These are phyloP conservation scores for Microcebus lehilahytsara DNA, from an alignment of 2,113 vertebrate genomes.

Conservation along the genomic window DNA sequence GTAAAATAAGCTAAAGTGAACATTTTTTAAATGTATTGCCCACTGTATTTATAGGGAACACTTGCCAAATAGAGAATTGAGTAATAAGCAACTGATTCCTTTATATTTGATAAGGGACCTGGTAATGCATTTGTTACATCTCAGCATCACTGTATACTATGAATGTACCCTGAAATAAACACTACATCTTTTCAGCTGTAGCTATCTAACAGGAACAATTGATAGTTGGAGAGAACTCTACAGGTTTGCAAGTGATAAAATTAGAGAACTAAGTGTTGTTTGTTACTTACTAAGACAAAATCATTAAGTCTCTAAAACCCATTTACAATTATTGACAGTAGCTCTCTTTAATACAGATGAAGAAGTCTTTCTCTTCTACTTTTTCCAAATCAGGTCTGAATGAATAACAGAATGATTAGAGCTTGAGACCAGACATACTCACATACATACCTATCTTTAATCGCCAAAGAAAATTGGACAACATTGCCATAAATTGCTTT, in stretches of 20 bases:
- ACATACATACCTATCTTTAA: neutral
- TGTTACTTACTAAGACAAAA: conserved; percentile 34
- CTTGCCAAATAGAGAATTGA: neutral
- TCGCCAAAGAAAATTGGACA: conserved; percentile 42
- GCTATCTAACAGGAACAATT: neutral
- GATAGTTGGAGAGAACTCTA: neutral
- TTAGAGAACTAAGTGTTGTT: conserved; percentile 14
- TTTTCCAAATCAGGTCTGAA: conserved; percentile 72
- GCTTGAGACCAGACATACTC: conserved; percentile 51
- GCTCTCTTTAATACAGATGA: conserved; percentile 71
- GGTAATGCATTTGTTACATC: neutral
- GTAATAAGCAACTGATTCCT: neutral
- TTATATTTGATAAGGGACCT: neutral
- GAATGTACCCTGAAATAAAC: neutral
- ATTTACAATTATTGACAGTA: conserved; percentile 66
- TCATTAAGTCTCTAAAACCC: conserved; percentile 63
- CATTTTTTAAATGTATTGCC: neutral
- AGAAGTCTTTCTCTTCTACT: conserved; percentile 62
- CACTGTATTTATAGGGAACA: neutral
- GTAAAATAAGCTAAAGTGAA: conserved; percentile 26
- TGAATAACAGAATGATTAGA: conserved; percentile 76
- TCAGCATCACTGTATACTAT: neutral
- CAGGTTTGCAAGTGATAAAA: neutral
- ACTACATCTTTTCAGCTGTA: conserved; percentile 21
- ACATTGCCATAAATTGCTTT: conserved; percentile 27